phyloP scores from a whole-genome alignment of 2,797 vertebrate species.

The Menidia menidia region DNA sequence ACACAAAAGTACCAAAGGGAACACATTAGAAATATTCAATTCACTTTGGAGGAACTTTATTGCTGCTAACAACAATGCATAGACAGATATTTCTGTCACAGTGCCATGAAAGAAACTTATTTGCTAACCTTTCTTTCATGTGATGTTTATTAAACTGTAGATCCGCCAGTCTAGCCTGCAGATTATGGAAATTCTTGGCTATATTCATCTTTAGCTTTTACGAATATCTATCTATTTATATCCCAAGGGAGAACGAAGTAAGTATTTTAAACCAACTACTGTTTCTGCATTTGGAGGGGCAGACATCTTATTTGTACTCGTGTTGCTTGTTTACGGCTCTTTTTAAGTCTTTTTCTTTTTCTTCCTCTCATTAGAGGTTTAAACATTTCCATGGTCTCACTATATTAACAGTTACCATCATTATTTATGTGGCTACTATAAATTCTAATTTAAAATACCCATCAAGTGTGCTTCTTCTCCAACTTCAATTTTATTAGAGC shows the following conservation, averaged over 20 bases:
- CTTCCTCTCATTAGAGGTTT: not conserved
- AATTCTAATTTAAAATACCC: constrained; percentile 9
- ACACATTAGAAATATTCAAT: not conserved
- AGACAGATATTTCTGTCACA: constrained; percentile 3
- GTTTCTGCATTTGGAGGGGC: too few relatives aligned
- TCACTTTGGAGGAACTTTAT: not conserved
- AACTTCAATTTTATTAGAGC: constrained; percentile 20
- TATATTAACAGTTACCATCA: not conserved
- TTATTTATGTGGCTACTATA: constrained; percentile 5
- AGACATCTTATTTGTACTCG: too few relatives aligned
- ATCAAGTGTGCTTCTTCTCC: not conserved
- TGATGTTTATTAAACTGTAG: not conserved
- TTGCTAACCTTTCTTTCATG: not conserved
- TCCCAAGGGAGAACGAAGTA: not conserved
- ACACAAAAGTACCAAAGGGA: not conserved
- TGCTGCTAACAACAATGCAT: not conserved
- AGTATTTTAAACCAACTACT: too few relatives aligned
- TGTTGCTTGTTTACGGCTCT: too few relatives aligned
- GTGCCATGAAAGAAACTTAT: not conserved
- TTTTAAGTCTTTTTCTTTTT: too few relatives aligned
- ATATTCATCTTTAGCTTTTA: constrained; percentile 12
- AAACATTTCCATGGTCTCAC: not conserved
- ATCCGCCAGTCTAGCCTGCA: not conserved
- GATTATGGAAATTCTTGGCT: not conserved
- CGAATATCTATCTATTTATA: not conserved